Conservation (phyloP, 2,888 invertebrate species). For the Craniophora ligustri region DNA sequence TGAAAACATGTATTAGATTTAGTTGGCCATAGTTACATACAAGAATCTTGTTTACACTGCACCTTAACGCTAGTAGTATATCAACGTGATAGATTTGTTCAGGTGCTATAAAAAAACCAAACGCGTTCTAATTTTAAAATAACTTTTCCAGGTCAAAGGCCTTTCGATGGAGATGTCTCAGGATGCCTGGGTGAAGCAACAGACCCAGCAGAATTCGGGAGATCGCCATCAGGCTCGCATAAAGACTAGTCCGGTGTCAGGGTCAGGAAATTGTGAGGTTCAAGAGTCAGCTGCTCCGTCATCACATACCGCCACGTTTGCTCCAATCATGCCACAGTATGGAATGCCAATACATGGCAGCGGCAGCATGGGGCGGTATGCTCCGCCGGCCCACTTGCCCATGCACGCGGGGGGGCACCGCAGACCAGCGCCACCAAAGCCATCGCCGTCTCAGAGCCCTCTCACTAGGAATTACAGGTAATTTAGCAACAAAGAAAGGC, state of each 20-base stretch:
- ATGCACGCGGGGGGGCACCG: slow-evolving; percentile 87
- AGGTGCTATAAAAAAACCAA: slow-evolving; percentile 23
- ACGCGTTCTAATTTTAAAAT: slow-evolving; percentile 16
- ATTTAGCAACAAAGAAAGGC: no score
- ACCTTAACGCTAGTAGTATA: slow-evolving; percentile 19
- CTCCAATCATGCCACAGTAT: slow-evolving; percentile 82
- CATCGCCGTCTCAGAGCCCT: slow-evolving; percentile 87
- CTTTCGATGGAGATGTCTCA: slow-evolving; percentile 87
- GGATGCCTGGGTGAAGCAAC: slow-evolving; percentile 85
- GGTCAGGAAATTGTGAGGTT: slow-evolving; percentile 79
- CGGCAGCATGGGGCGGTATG: slow-evolving; percentile 84
- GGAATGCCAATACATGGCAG: slow-evolving; percentile 77
- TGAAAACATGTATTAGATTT: no score
- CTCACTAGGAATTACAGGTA: slow-evolving; percentile 87
- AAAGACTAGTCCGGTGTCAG: slow-evolving; percentile 84
- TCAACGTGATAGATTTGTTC: slow-evolving; percentile 28
- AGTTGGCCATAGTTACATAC: slow-evolving; percentile 18
- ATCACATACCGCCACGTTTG: slow-evolving; percentile 78
- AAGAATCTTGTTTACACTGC: slow-evolving; percentile 20
- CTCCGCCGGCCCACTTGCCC: slow-evolving; percentile 85
- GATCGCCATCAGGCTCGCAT: slow-evolving; percentile 83
- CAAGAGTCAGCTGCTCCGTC: slow-evolving; percentile 89
- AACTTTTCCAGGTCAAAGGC: slow-evolving; percentile 81
- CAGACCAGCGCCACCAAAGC: slow-evolving; percentile 83
- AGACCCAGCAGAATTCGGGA: slow-evolving; percentile 76